Evolutionary conservation across 2,888 invertebrate genomes (phyloP).

Genomic region (Carcina quercana): DNA sequence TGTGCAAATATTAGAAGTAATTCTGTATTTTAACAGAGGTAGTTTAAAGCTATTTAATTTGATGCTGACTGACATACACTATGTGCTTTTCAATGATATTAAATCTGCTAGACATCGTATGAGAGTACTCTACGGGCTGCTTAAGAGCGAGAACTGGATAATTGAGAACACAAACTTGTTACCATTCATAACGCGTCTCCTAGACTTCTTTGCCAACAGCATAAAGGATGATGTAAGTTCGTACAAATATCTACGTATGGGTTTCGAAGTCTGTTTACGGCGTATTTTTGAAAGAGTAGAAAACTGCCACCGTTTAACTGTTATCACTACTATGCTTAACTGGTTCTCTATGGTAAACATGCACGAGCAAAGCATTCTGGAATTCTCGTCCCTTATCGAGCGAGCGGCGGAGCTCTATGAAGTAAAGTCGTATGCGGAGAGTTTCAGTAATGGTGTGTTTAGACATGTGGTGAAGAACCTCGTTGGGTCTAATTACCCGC

Average conservation of each 20-base stretch:
- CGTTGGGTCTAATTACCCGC: slow-evolving; percentile 54
- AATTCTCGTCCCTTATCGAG: slow-evolving; percentile 70
- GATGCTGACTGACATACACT: slow-evolving; percentile 46
- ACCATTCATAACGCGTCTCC: slow-evolving; percentile 51
- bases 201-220: slow-evolving; percentile 62
- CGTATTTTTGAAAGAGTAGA: slow-evolving; percentile 63
- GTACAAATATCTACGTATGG: slow-evolving; percentile 53
- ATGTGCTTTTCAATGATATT: slow-evolving; percentile 33
- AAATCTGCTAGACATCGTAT: slow-evolving; percentile 55
- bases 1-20: slow-evolving; percentile 39
- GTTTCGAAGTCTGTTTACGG: slow-evolving; percentile 71
- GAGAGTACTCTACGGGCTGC: slow-evolving; percentile 61
- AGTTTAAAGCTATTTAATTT: slow-evolving; percentile 37
- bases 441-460: slow-evolving; percentile 63
- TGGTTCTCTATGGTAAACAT: slow-evolving; percentile 59
- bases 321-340: slow-evolving; percentile 64
- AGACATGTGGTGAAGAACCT: slow-evolving; percentile 53
- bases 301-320: slow-evolving; percentile 56
- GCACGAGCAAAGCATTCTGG: slow-evolving; percentile 53
- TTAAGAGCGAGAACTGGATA: slow-evolving; percentile 61
- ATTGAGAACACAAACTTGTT: slow-evolving; percentile 47
- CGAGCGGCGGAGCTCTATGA: slow-evolving; percentile 63
- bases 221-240: slow-evolving; percentile 27
- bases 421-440: slow-evolving; percentile 46
- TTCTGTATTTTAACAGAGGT: slow-evolving; percentile 37